Conservation (phyloP, 2,113 vertebrate species). For the Saguinus imperator region DNA sequence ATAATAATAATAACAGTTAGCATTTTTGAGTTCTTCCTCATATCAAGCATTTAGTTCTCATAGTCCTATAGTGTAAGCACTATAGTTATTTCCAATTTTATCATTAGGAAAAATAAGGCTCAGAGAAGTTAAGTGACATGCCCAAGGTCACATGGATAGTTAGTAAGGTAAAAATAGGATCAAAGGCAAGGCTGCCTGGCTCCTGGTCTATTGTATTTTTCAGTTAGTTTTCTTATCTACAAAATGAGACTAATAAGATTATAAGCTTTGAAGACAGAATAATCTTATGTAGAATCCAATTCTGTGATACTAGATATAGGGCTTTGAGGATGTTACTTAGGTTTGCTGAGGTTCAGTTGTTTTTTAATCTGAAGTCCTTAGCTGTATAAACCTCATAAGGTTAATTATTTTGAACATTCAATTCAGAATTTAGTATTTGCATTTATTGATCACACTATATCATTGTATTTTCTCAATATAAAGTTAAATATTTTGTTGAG, state of each 20-base stretch:
- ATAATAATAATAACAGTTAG: neutral
- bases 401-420: conserved; percentile 23
- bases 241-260: neutral
- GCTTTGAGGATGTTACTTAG: neutral
- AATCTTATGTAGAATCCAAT: neutral
- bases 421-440: neutral
- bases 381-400: neutral
- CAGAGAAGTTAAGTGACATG: neutral
- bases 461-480: neutral
- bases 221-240: conserved; percentile 8
- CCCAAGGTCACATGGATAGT: neutral
- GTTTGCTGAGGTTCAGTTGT: neutral
- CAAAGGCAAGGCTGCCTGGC: neutral
- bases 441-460: neutral
- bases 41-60: neutral
- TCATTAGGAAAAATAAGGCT: neutral
- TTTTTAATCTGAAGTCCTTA: neutral
- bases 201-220: neutral
- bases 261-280: neutral
- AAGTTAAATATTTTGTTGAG: neutral
- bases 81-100: neutral
- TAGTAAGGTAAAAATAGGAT: neutral
- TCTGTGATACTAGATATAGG: neutral
- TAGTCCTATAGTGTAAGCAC: neutral
- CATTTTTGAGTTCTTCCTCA: neutral